These are phyloP conservation scores for Caenorhabditis parvicauda DNA, from an alignment of 2,888 invertebrate genomes.

Conservation along the genomic window DNA sequence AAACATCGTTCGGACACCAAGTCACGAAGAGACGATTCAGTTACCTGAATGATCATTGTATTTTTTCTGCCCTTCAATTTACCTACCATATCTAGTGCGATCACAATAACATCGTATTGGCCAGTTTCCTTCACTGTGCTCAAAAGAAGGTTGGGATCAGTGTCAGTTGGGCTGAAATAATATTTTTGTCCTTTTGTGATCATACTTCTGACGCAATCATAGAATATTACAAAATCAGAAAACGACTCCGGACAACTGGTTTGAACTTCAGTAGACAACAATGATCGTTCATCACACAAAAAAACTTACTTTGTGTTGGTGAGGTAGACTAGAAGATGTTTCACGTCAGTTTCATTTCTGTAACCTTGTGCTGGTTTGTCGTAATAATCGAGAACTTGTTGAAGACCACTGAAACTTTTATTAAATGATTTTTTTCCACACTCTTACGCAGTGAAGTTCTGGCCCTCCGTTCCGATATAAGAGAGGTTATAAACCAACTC, in stretches of 20 bases:
- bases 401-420: slow-evolving; percentile 20
- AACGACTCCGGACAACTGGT: too few relatives aligned
- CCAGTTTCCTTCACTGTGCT: slow-evolving; percentile 28
- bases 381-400: slow-evolving; percentile 26
- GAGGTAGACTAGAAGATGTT: slow-evolving; percentile 47
- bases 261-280: too few relatives aligned
- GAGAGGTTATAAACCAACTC: slow-evolving; percentile 12
- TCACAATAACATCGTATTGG: slow-evolving; percentile 34
- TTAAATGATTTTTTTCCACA: neutral
- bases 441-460: slow-evolving; percentile 29
- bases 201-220: neutral
- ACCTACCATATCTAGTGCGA: slow-evolving; percentile 26
- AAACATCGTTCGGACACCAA: slow-evolving; percentile 27
- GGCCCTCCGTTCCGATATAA: slow-evolving; percentile 24
- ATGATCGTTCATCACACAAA: too few relatives aligned
- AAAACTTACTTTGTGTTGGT: slow-evolving; percentile 34
- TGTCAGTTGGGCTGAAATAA: slow-evolving; percentile 39
- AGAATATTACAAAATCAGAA: neutral
- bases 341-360: slow-evolving; percentile 22
- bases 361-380: slow-evolving; percentile 31
- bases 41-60: slow-evolving; percentile 4
- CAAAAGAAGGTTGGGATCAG: slow-evolving; percentile 33
- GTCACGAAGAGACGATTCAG: slow-evolving; percentile 13
- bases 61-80: neutral
- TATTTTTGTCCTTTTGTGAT: neutral